These are phyloP conservation scores for Galleria mellonella DNA, from an alignment of 1,140 invertebrate genomes.

Conservation along the genomic window DNA sequence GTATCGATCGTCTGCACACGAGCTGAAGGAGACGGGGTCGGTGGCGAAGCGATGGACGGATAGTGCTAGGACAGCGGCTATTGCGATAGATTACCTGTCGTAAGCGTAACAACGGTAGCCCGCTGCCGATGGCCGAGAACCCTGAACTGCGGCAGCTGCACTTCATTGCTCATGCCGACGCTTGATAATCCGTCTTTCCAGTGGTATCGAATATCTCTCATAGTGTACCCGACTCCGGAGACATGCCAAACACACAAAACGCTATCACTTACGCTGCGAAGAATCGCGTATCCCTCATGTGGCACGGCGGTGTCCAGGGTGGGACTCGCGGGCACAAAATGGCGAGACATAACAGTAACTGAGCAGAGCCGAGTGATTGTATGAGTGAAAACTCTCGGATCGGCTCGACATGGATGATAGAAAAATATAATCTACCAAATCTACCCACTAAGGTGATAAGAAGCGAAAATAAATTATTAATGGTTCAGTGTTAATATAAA, in stretches of 20 bases:
- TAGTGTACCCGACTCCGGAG: slow-evolving; percentile 94
- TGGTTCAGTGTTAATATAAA: neutral
- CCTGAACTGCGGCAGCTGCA: slow-evolving; percentile 95
- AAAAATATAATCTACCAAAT: slow-evolving; percentile 55
- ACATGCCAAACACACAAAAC: slow-evolving; percentile 76
- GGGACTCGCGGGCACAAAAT: slow-evolving; percentile 34
- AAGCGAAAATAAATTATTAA: slow-evolving; percentile 9
- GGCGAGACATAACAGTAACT: slow-evolving; percentile 64
- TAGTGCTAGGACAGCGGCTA: slow-evolving; percentile 51
- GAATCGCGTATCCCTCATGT: slow-evolving; percentile 49
- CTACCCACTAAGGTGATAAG: slow-evolving; percentile 32
- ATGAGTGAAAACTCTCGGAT: slow-evolving; percentile 24
- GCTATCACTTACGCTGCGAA: slow-evolving; percentile 75
- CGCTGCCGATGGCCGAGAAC: slow-evolving; percentile 94
- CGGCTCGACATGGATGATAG: slow-evolving; percentile 55
- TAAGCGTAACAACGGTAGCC: slow-evolving; percentile 92
- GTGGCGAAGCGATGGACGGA: slow-evolving; percentile 55
- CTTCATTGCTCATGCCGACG: slow-evolving; percentile 92
- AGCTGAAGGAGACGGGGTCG: slow-evolving; percentile 54
- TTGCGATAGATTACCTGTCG: slow-evolving; percentile 86
- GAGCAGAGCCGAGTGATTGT: slow-evolving; percentile 62
- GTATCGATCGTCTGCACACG: slow-evolving; percentile 55
- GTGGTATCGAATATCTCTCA: slow-evolving; percentile 97
- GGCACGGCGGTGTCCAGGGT: slow-evolving; percentile 45
- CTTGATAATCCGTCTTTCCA: slow-evolving; percentile 92